These are phyloP conservation scores for Dromaius novaehollandiae DNA, from an alignment of 2,113 vertebrate genomes.

Conservation along the genomic window DNA sequence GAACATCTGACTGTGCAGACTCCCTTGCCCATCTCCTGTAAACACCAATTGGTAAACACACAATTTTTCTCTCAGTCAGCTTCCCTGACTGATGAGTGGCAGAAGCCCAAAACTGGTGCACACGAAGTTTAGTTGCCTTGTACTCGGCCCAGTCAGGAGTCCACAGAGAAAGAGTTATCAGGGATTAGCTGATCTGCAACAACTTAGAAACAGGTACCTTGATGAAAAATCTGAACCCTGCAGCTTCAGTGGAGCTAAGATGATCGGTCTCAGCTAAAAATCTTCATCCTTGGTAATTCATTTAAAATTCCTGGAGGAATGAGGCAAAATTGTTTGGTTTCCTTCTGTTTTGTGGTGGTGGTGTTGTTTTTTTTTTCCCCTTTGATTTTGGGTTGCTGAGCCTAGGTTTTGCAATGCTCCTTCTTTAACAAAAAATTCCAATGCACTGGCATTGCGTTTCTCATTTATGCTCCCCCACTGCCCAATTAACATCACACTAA, in stretches of 20 bases:
- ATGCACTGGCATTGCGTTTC: background rate
- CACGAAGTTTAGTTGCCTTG: background rate
- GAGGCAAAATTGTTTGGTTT: background rate
- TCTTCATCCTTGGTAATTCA: background rate
- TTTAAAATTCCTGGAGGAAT: background rate
- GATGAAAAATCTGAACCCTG: background rate
- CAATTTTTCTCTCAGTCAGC: background rate
- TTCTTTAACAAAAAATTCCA: constrained; percentile 35
- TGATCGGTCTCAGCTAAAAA: background rate
- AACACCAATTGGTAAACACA: rapidly evolving
- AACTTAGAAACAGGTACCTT: background rate
- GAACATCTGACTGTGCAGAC: background rate
- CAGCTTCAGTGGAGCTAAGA: background rate
- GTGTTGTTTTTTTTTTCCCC: background rate
- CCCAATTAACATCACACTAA: constrained; percentile 71
- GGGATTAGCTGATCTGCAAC: background rate
- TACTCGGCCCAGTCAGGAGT: background rate
- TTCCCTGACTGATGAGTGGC: background rate
- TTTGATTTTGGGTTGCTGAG: constrained; percentile 30
- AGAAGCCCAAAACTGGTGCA: background rate
- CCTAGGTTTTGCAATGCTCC: background rate
- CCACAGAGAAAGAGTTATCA: rapidly evolving
- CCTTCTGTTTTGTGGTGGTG: background rate
- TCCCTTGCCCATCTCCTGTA: background rate
- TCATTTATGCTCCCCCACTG: constrained; percentile 68